These are phyloP conservation scores for Oncorhynchus kisutch DNA, from an alignment of 2,113 vertebrate genomes.

Conservation along the genomic window DNA sequence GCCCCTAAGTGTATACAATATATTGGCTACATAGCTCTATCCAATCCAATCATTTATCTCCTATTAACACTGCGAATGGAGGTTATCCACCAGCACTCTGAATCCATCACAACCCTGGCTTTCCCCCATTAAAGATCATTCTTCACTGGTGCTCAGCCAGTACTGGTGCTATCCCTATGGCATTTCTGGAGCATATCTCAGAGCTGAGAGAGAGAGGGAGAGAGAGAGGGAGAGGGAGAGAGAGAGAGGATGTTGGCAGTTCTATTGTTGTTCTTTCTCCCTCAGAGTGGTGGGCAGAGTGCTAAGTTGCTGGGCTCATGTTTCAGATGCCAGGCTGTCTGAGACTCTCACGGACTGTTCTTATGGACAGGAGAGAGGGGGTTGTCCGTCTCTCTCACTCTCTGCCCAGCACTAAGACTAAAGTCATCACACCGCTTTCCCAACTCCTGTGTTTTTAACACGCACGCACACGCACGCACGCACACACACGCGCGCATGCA, in stretches of 20 bases:
- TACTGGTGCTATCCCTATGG: conserved; percentile 13
- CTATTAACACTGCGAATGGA: neutral
- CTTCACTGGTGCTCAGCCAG: neutral
- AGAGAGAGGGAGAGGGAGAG: conserved; percentile 44
- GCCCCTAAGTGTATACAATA: conserved; percentile 25
- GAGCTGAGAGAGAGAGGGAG: conserved; percentile 32
- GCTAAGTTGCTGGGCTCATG: conserved; percentile 49
- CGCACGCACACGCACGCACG: too few relatives aligned
- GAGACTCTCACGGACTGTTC: neutral
- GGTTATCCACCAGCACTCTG: neutral
- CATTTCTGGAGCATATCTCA: conserved; percentile 19
- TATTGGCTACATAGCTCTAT: neutral
- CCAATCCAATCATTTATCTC: neutral
- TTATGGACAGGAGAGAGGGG: neutral
- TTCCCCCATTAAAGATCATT: neutral
- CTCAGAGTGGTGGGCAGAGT: conserved; percentile 24
- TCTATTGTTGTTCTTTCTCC: conserved; percentile 44
- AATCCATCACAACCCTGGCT: neutral
- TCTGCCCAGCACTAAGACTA: conserved; percentile 4
- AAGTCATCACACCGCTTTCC: neutral
- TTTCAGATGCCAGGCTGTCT: conserved; percentile 50
- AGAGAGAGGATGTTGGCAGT: conserved; percentile 13
- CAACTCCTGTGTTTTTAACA: neutral
- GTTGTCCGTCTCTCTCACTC: conserved; percentile 1
- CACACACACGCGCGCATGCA: neutral